phyloP scores from a whole-genome alignment of 2,113 vertebrate species.

The Notarius lentiginosus region DNA sequence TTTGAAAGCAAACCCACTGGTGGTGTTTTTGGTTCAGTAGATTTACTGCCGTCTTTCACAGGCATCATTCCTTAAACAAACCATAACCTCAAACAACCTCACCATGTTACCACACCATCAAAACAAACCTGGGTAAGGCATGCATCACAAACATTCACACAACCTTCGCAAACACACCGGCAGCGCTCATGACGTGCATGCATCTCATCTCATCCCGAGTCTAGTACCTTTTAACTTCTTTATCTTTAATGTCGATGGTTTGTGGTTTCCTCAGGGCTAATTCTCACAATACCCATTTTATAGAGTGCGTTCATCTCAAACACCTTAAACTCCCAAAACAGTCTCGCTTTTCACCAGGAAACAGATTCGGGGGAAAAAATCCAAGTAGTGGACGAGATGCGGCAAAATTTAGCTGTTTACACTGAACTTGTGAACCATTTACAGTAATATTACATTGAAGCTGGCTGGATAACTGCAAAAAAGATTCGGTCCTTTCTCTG shows the following conservation, averaged over 20 bases:
- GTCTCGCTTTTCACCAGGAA: too few relatives aligned
- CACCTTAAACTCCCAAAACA: not conserved
- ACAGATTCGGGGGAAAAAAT: not conserved
- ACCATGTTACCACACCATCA: constrained; percentile 13
- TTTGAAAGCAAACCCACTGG: constrained; percentile 48
- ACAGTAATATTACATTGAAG: not conserved
- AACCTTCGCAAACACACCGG: not conserved
- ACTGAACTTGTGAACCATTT: not conserved
- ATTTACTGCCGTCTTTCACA: constrained; percentile 38
- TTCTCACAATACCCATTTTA: not conserved
- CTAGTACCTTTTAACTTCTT: not conserved
- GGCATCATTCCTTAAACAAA: constrained; percentile 51
- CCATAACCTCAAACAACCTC: constrained; percentile 30
- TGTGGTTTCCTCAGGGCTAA: not conserved
- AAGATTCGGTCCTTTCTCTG: too few relatives aligned
- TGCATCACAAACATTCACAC: constrained; percentile 38
- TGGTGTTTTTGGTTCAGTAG: not conserved
- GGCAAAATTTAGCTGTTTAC: not conserved
- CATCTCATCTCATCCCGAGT: not conserved
- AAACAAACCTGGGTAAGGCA: constrained; percentile 31
- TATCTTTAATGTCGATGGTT: not conserved
- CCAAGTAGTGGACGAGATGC: not conserved
- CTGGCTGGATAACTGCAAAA: not conserved
- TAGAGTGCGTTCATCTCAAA: not conserved
- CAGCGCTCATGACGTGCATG: not conserved